Conservation (phyloP, 2,888 invertebrate genomes). For the Volucella zonaria region DNA sequence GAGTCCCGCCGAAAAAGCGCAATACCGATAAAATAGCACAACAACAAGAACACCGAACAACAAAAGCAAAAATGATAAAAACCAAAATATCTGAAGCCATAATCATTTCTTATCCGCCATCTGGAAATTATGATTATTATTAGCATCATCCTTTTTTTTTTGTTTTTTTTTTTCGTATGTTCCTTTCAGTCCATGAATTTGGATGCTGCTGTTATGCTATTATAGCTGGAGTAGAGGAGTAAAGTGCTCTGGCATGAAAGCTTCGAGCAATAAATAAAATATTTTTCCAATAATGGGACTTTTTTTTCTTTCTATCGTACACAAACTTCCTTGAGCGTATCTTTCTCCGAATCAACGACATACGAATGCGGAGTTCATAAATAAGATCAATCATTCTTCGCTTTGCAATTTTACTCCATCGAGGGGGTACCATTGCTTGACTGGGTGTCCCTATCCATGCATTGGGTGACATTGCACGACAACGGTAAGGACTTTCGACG, state of each 20-base stretch:
- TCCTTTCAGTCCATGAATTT: no score
- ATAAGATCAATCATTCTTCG: slow-evolving; percentile 69
- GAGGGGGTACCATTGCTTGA: background rate
- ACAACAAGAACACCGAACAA: slow-evolving; percentile 7
- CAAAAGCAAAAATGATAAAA: slow-evolving; percentile 41
- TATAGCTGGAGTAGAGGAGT: no score
- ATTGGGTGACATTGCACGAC: background rate
- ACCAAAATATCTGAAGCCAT: slow-evolving; percentile 58
- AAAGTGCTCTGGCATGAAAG: no score
- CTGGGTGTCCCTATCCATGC: background rate
- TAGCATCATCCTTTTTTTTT: slow-evolving; percentile 54
- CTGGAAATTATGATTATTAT: slow-evolving; percentile 73
- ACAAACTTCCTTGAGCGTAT: slow-evolving; percentile 3
- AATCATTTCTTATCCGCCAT: slow-evolving; percentile 72
- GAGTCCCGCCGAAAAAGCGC: no score
- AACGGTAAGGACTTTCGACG: slow-evolving; percentile 8
- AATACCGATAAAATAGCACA: no score
- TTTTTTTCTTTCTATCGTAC: background rate
- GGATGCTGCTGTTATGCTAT: no score
- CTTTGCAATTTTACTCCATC: slow-evolving; percentile 56
- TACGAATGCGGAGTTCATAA: slow-evolving; percentile 54
- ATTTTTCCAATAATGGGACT: slow-evolving; percentile 46
- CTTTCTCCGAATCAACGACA: background rate
- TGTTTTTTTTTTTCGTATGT: background rate
- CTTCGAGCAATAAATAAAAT: slow-evolving; percentile 53